A percentile compares a stretch with the other conserved stretches of the same genome.
phyloP scores from a whole-genome alignment of 2,797 vertebrate species.

The Darevskia mixta region DNA sequence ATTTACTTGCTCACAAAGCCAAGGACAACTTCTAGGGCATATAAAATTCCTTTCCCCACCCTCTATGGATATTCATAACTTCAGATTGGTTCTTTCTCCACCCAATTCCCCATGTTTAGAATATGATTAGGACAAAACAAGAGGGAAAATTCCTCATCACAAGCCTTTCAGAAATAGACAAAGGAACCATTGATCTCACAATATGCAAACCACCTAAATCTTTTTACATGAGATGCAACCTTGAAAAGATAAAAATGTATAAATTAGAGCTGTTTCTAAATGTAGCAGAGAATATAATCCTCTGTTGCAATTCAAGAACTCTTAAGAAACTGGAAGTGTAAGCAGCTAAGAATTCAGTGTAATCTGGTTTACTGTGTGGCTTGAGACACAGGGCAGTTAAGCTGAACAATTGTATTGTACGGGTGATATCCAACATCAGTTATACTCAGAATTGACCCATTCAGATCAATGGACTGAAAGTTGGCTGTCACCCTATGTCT shows the following conservation, averaged over 20 bases:
- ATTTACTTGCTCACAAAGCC: not conserved
- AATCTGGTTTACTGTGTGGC: not conserved
- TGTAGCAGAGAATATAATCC: not conserved
- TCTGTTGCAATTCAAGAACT: not conserved
- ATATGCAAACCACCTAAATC: conserved; percentile 1
- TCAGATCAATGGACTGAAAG: no score
- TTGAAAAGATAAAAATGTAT: not conserved
- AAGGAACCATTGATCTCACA: not conserved
- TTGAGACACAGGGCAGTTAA: not conserved
- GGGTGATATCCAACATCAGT: no score
- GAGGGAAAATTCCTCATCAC: conserved; percentile 11
- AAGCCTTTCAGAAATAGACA: conserved; percentile 15
- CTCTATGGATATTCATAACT: not conserved
- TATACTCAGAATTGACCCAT: no score
- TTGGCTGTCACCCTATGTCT: not conserved
- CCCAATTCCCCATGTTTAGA: not conserved
- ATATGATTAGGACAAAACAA: conserved; percentile 7
- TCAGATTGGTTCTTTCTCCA: not conserved
- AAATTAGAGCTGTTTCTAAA: not conserved
- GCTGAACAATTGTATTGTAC: not conserved
- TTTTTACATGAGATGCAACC: conserved; percentile 5
- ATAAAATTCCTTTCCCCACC: not conserved
- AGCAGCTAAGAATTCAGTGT: not conserved
- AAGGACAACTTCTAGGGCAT: not conserved
- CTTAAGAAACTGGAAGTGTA: not conserved